phyloP scores from a whole-genome alignment of 2,113 vertebrate species.

The Potamarius usumacintae region DNA sequence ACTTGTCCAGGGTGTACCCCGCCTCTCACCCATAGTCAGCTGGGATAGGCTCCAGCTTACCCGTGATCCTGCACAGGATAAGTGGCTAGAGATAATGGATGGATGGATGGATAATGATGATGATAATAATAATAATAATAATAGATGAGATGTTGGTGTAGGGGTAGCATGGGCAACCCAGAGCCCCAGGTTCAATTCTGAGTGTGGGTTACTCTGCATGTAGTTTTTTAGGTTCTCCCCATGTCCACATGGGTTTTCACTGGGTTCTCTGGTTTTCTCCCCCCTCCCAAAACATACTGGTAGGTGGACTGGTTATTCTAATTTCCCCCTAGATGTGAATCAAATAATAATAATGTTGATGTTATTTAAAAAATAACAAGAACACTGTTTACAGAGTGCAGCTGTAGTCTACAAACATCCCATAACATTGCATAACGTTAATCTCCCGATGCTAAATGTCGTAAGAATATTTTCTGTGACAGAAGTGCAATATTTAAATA shows the following conservation, averaged over 20 bases:
- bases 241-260: neutral
- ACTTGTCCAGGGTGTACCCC: too few relatives aligned
- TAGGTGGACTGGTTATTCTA: neutral
- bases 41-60: too few relatives aligned
- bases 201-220: neutral
- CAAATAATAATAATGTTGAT: neutral
- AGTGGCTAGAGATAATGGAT: too few relatives aligned
- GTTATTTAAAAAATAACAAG: neutral
- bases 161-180: neutral
- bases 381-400: neutral
- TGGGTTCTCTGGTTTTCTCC: neutral
- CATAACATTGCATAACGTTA: neutral
- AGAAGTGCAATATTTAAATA: slow-evolving; percentile 1
- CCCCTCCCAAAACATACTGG: neutral
- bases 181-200: neutral
- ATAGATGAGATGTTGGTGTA: neutral
- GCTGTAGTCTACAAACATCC: neutral
- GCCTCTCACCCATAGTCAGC: too few relatives aligned
- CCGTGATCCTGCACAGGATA: too few relatives aligned
- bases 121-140: neutral
- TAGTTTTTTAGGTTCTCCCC: neutral
- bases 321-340: neutral
- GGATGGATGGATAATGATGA: too few relatives aligned
- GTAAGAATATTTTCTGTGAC: slow-evolving; percentile 2
- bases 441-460: neutral